These are phyloP conservation scores for Plagiodera versicolora DNA, from an alignment of 2,888 invertebrate genomes.

Conservation along the genomic window DNA sequence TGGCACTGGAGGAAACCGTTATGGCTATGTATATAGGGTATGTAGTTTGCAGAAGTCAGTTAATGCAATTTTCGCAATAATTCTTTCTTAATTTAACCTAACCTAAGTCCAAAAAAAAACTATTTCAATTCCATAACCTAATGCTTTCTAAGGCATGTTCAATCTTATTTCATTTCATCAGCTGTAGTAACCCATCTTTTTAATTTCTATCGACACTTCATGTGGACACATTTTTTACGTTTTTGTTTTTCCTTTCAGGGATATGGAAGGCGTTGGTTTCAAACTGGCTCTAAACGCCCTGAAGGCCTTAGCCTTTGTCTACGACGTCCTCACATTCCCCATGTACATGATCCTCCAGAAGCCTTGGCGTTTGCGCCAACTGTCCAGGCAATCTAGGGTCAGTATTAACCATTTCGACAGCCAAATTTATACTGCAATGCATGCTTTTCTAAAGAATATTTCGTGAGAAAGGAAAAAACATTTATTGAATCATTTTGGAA, in stretches of 20 bases:
- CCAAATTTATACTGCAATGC: constrained; percentile 13
- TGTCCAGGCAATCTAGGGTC: constrained; percentile 79
- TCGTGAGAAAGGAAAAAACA: too few species aligned
- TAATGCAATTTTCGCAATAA: too few species aligned
- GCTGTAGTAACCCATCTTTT: too few species aligned
- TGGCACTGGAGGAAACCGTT: constrained; percentile 21
- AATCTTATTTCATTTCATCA: too few species aligned
- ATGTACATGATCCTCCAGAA: constrained; percentile 84
- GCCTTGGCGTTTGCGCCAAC: constrained; percentile 82
- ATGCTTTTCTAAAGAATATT: constrained; percentile 9
- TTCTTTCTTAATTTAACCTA: too few species aligned
- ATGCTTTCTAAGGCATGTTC: too few species aligned
- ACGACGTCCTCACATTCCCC: constrained; percentile 89
- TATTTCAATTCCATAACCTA: too few species aligned
- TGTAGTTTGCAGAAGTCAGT: constrained; percentile 5
- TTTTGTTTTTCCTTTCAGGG: constrained; percentile 52
- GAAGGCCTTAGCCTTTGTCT: constrained; percentile 80
- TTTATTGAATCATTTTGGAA: too few species aligned
- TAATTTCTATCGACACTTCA: too few species aligned
- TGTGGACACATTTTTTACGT: too few species aligned
- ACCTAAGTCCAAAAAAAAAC: too few species aligned
- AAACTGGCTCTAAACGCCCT: constrained; percentile 75
- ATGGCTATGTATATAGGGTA: constrained; percentile 32
- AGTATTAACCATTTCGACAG: constrained; percentile 35
- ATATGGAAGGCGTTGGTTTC: constrained; percentile 63